Conservation (phyloP, 2,888 invertebrate genomes). For the Argyra leucocephala region DNA sequence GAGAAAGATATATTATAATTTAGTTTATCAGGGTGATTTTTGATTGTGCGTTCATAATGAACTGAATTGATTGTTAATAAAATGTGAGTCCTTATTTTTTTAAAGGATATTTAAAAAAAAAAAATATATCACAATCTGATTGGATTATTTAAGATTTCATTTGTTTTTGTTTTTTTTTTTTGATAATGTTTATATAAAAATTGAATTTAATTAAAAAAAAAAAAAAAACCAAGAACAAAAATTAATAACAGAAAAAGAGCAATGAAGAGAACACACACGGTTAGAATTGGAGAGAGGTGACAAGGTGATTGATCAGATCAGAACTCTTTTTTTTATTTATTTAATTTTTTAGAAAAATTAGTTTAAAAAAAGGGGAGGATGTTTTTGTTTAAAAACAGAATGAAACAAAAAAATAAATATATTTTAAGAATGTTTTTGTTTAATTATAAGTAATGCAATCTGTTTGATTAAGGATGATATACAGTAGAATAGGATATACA, state of each 20-base stretch:
- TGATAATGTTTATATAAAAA: neutral
- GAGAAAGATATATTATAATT: no score
- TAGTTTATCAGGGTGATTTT: no score
- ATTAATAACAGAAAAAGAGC: neutral
- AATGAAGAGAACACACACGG: neutral
- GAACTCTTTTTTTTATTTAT: no score
- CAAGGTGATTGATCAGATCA: neutral
- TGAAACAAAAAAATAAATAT: no score
- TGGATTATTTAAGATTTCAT: neutral
- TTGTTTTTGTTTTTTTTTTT: neutral
- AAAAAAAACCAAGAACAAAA: no score
- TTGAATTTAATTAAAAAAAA: neutral
- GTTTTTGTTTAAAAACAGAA: no score
- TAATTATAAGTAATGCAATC: neutral
- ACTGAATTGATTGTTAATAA: no score
- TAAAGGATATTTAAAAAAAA: neutral
- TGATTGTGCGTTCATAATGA: no score
- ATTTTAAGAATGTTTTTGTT: neutral
- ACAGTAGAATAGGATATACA: no score
- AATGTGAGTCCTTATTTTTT: no score
- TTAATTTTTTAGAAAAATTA: no score
- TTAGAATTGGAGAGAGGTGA: neutral
- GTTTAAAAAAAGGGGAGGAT: no score
- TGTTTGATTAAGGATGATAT: neutral
- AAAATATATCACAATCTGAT: neutral